Evolutionary conservation across 2,888 invertebrate species (phyloP).

Genomic region (Neuroscelio doddi): DNA sequence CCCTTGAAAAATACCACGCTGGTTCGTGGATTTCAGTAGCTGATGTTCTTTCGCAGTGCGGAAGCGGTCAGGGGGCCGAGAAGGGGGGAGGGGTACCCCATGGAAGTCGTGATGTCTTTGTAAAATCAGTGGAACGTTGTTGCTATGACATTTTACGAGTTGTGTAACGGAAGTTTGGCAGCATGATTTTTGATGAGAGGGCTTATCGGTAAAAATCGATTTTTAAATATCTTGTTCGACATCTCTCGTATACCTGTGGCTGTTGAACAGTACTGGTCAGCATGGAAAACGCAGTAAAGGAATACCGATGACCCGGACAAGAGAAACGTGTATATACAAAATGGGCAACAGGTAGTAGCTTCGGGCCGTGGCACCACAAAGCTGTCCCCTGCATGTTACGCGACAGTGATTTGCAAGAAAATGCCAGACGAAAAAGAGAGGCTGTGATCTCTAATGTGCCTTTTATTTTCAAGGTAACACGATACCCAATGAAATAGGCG

Average conservation of each 20-base stretch:
- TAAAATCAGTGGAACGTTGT: slow-evolving; percentile 12
- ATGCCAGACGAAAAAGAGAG: slow-evolving; percentile 23
- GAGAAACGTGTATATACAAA: neutral
- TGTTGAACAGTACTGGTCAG: slow-evolving; percentile 2
- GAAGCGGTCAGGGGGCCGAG: neutral
- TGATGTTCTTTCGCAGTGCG: slow-evolving; percentile 16
- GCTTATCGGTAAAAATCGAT: slow-evolving; percentile 31
- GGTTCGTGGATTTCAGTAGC: slow-evolving; percentile 29
- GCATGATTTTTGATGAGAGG: slow-evolving; percentile 14
- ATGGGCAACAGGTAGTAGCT: slow-evolving; percentile 37
- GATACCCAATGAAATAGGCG: slow-evolving; percentile 40
- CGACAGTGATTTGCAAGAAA: slow-evolving; percentile 39
- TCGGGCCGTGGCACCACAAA: slow-evolving; percentile 20
- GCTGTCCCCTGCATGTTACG: slow-evolving; percentile 19
- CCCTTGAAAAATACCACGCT: slow-evolving; percentile 43
- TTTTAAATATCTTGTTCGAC: neutral
- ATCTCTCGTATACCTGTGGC: neutral
- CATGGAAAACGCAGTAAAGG: slow-evolving; percentile 29
- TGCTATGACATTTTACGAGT: slow-evolving; percentile 21
- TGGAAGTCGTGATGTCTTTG: slow-evolving; percentile 35
- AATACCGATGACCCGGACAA: slow-evolving; percentile 26
- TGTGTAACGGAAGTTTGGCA: slow-evolving; percentile 24
- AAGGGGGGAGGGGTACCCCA: neutral
- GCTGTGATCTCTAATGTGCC: slow-evolving; percentile 30
- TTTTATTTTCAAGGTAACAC: slow-evolving; percentile 42